Conservation (phyloP, 2,797 vertebrate genomes). For the Gymnocypris eckloni region DNA sequence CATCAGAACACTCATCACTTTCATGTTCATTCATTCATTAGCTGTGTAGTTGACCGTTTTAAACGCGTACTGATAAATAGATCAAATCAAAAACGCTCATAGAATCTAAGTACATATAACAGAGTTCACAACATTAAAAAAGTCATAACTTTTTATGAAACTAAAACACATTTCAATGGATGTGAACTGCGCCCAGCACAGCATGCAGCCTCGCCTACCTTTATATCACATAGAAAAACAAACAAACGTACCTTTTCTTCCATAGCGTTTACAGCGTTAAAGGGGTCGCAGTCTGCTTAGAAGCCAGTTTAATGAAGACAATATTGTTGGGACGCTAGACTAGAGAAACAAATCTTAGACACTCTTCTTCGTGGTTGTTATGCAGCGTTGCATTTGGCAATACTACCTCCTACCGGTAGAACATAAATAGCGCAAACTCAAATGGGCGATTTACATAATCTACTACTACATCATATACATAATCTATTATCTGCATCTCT, state of each 20-base stretch:
- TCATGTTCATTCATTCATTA: constrained; percentile 1
- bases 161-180: neutral
- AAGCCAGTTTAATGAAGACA: neutral
- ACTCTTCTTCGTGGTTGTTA: constrained; percentile 44
- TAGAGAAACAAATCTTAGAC: constrained; percentile 7
- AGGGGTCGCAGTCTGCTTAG: neutral
- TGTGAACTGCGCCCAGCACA: neutral
- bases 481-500: neutral
- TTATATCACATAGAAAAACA: neutral
- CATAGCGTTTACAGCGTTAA: constrained; percentile 24
- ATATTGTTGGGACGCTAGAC: neutral
- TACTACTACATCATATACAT: neutral
- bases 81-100: neutral
- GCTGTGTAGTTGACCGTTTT: neutral
- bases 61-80: neutral
- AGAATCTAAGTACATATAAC: neutral
- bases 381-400: neutral
- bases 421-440: neutral
- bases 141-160: neutral
- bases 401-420: neutral
- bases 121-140: neutral
- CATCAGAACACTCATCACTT: neutral
- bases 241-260: constrained; percentile 28
- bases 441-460: neutral
- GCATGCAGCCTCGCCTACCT: neutral